A percentile compares a stretch with the other conserved stretches of the same genome.
Evolutionary conservation across 1,140 invertebrate genomes (phyloP).

Genomic region (Aradophagus sp.): DNA sequence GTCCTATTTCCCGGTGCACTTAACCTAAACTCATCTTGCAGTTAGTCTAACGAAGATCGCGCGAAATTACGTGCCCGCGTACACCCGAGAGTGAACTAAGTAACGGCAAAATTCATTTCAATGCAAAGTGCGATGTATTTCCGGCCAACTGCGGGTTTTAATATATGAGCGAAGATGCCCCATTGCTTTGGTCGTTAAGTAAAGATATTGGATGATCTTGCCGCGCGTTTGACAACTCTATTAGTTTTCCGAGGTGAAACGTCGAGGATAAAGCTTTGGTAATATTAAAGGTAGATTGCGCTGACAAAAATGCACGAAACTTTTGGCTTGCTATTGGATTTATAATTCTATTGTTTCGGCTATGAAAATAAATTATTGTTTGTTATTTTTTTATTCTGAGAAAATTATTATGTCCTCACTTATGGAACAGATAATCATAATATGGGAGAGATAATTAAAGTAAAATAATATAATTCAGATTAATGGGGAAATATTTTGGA

Average conservation of each 20-base stretch:
- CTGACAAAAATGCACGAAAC: neutral
- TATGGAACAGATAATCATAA: no score
- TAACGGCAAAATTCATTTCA: conserved; percentile 57
- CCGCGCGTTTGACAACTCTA: conserved; percentile 47
- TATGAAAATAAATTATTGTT: no score
- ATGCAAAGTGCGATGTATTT: conserved; percentile 58
- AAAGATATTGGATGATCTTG: conserved; percentile 56
- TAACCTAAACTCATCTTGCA: conserved; percentile 46
- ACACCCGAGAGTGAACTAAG: conserved; percentile 37
- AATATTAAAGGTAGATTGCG: conserved; percentile 40
- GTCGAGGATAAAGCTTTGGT: conserved; percentile 41
- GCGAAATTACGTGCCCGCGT: conserved; percentile 50
- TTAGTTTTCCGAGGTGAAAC: conserved; percentile 45
- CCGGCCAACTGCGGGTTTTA: conserved; percentile 47
- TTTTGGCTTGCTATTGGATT: conserved; percentile 1
- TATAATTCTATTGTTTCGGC: no score
- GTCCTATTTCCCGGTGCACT: conserved; percentile 40
- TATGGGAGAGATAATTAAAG: no score
- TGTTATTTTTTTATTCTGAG: no score
- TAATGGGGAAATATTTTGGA: no score
- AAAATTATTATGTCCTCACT: no score
- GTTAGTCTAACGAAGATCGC: conserved; percentile 59
- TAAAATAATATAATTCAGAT: no score
- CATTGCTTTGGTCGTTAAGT: conserved; percentile 52
- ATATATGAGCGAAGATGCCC: conserved; percentile 39